These are phyloP conservation scores for Clangula hyemalis DNA, from an alignment of 2,797 vertebrate genomes.

Conservation along the genomic window DNA sequence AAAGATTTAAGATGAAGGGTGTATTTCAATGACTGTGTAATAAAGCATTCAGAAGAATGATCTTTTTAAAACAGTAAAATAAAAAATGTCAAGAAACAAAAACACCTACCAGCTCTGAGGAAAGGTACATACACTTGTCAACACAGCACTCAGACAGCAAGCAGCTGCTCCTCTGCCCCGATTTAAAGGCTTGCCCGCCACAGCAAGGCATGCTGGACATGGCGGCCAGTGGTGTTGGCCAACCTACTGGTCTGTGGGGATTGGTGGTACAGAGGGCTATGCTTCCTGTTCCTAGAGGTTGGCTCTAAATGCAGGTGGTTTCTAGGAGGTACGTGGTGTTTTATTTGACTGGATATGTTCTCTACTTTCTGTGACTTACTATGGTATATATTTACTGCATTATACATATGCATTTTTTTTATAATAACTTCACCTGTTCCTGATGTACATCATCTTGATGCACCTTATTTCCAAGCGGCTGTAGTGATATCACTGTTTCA, in stretches of 20 bases:
- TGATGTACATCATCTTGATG: neutral
- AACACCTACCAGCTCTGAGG: neutral
- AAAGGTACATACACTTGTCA: fast-evolving
- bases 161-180: neutral
- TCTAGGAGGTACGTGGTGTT: neutral
- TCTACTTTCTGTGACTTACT: neutral
- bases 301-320: fast-evolving
- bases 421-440: neutral
- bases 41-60: fast-evolving
- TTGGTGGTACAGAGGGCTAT: neutral
- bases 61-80: neutral
- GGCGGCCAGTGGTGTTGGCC: neutral
- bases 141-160: fast-evolving
- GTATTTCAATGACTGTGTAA: fast-evolving
- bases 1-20: neutral
- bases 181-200: neutral
- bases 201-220: neutral
- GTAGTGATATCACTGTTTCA: neutral
- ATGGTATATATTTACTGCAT: neutral
- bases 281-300: neutral
- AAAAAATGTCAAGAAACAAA: neutral
- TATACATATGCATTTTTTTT: neutral
- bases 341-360: neutral
- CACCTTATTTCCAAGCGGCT: neutral
- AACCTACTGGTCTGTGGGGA: neutral